Percentiles rank a stretch among this genome's conserved stretches.
Evolutionary conservation across 2,888 invertebrate genomes (phyloP).

Genomic region (Watsonalla cultraria): DNA sequence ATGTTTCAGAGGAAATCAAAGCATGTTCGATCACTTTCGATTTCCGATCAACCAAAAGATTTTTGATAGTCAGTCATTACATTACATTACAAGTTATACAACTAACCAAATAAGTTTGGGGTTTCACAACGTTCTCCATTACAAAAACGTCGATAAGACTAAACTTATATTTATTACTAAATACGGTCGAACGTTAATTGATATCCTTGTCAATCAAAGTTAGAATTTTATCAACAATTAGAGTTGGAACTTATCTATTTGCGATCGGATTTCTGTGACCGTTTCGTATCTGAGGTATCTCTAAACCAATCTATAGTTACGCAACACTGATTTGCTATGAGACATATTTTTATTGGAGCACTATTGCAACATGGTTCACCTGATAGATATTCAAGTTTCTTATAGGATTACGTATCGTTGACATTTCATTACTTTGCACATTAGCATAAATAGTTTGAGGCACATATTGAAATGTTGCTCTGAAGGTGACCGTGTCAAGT

Average conservation of each 20-base stretch:
- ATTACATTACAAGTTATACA: neutral
- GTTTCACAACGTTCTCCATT: neutral
- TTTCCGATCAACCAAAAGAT: too few species aligned
- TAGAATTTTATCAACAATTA: conserved; percentile 41
- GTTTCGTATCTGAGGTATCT: conserved; percentile 15
- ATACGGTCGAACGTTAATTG: conserved; percentile 27
- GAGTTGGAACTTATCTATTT: conserved; percentile 23
- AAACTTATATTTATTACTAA: conserved; percentile 9
- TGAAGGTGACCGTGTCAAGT: conserved; percentile 28
- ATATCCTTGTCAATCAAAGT: conserved; percentile 44
- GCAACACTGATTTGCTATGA: conserved; percentile 38
- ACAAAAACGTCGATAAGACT: neutral
- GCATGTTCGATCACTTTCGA: too few species aligned
- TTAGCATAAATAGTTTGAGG: conserved; percentile 56
- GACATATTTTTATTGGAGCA: conserved; percentile 46
- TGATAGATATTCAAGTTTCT: conserved; percentile 36
- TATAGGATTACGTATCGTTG: conserved; percentile 48
- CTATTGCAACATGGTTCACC: conserved; percentile 44
- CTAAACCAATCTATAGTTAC: conserved; percentile 27
- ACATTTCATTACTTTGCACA: conserved; percentile 52
- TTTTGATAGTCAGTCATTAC: too few species aligned
- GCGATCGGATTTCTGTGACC: conserved; percentile 20
- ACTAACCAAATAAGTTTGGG: neutral
- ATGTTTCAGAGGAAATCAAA: too few species aligned
- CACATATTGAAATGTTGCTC: conserved; percentile 34